Evolutionary conservation across 2,797 vertebrate genomes (phyloP).

Genomic region (Darevskia nairensis): DNA sequence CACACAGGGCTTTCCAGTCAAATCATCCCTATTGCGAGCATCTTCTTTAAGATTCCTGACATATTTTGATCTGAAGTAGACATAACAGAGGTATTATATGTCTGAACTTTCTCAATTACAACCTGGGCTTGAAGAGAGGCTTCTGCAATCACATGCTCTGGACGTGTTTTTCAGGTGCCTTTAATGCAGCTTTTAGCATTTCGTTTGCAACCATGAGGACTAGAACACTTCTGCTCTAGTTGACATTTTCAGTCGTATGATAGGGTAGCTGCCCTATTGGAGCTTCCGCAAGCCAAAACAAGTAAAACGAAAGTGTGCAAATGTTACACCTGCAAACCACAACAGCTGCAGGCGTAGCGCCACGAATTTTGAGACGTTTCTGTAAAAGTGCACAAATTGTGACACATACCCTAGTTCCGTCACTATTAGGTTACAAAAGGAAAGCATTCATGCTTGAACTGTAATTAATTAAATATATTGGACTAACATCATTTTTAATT

Average conservation of each 20-base stretch:
- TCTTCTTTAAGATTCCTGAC: neutral
- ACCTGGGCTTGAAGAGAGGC: neutral
- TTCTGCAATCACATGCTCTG: neutral
- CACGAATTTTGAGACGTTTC: constrained; percentile 14
- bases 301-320: neutral
- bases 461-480: neutral
- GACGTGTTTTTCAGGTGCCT: neutral
- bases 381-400: constrained; percentile 34
- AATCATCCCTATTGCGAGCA: no score
- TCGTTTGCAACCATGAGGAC: neutral
- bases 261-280: neutral
- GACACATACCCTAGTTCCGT: neutral
- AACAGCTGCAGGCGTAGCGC: neutral
- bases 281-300: neutral
- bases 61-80: neutral
- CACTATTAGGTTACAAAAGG: constrained; percentile 17
- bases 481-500: neutral
- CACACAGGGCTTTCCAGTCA: no score
- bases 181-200: neutral
- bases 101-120: neutral
- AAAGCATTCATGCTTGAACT: neutral
- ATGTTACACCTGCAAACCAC: constrained; percentile 21
- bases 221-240: neutral
- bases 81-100: neutral
- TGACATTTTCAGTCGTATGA: neutral